Evolutionary conservation across 2,888 invertebrate genomes (phyloP), one percentile per base, ranked within the genome.

Genomic region (Sphaeridia pumilis): DNA sequence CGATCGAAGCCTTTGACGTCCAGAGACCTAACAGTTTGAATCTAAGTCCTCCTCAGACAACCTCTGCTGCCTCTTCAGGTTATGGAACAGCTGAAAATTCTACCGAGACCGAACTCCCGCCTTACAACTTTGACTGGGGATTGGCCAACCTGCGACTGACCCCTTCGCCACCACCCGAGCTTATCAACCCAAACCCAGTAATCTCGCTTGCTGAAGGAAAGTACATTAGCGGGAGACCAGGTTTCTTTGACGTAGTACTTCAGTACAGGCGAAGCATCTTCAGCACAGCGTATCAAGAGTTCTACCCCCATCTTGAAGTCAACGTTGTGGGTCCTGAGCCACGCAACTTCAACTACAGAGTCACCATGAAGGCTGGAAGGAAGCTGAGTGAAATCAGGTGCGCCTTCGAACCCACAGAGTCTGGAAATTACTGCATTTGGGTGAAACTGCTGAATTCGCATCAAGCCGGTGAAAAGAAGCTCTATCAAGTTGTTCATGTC

Each of bases 31-130:
- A n/a, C n/a, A n/a, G n/a, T n/a, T n/a, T n/a, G n/a, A n/a, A n/a
- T n/a, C n/a, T n/a, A n/a, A n/a, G n/a, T n/a, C n/a, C n/a, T n/a
- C n/a, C n/a, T n/a, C n/a, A n/a, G n/a, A 31, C 25, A 14, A n/a
- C 41, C 17, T 46, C 46, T 4, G 27, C 36, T n/a, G 17, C 46
- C 21, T 41, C 41, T 7, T 52, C 52, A 17, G 52, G 52, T 26
- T 52, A 52, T 21, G 27, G 42, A n/a, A 52, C 34, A 27, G 52
- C 52, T 4, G 52, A 46, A 21, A 41, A 41, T n/a, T 52, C 52
- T 3, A 42, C 53, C 2, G 53, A 35, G 20, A 20, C 31, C 20
- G 53, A 53, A 27, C 17, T 35, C 27, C 53, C 53, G 24, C 53
- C 53, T 10, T n/a, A n/a, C n/a, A n/a, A n/a, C n/a, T 50, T 50